A percentile compares a stretch with the other conserved stretches of the same genome.
These are phyloP conservation scores for Neoarius graeffei DNA, from an alignment of 2,113 vertebrate genomes.

Conservation along the genomic window DNA sequence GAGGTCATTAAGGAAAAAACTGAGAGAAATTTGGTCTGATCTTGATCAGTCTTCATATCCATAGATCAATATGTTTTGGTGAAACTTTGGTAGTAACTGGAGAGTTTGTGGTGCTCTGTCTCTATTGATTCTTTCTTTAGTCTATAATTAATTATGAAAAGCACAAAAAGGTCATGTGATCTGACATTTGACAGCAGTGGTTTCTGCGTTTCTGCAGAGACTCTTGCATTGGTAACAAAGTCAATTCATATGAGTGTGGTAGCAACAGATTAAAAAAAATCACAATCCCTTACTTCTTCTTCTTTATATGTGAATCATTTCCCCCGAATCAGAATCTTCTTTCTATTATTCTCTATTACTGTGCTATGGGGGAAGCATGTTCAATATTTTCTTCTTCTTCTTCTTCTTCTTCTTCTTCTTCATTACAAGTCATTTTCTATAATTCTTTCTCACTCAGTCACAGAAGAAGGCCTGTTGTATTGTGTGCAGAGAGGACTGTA, in stretches of 20 bases:
- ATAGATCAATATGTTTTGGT: neutral
- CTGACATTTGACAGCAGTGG: neutral
- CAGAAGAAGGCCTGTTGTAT: neutral
- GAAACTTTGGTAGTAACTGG: neutral
- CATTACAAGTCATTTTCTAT: neutral
- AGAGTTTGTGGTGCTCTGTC: neutral
- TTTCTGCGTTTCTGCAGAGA: neutral
- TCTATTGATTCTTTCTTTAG: neutral
- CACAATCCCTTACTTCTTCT: neutral
- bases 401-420: constrained; percentile 10
- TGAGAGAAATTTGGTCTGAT: neutral
- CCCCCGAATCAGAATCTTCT: neutral
- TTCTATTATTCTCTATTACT: neutral
- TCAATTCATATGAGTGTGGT: neutral
- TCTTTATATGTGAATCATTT: neutral
- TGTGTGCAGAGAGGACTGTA: constrained; percentile 13
- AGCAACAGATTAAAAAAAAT: neutral
- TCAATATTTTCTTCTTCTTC: neutral
- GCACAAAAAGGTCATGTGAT: neutral
- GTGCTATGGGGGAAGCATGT: neutral
- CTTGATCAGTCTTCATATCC: neutral
- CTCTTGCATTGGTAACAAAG: neutral
- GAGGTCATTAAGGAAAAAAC: neutral
- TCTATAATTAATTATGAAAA: neutral
- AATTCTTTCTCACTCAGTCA: neutral